Percentiles rank a stretch among this genome's conserved stretches.
Conservation (phyloP, 2,888 invertebrate species). For the Euplexia lucipara region DNA sequence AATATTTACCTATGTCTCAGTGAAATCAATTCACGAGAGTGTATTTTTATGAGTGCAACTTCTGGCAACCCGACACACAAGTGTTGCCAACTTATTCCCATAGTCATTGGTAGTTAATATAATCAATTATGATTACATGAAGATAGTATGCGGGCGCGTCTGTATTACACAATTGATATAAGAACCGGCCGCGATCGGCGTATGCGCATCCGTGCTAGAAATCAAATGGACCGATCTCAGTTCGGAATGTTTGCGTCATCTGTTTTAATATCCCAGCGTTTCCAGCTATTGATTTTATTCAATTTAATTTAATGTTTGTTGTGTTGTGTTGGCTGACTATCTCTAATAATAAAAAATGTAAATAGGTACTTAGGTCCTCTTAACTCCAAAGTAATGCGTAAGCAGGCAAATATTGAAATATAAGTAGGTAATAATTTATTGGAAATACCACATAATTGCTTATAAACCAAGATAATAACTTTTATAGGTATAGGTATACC, state of each 20-base stretch:
- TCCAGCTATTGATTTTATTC: constrained; percentile 34
- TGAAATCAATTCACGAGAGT: background rate
- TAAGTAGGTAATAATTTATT: background rate
- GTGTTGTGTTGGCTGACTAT: background rate
- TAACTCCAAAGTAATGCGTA: background rate
- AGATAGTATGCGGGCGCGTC: constrained; percentile 62
- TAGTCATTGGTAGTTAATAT: constrained; percentile 48
- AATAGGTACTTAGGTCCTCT: too few species aligned
- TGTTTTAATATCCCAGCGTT: constrained; percentile 37
- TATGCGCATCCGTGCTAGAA: constrained; percentile 77
- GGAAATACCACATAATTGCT: constrained; percentile 1
- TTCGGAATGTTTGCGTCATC: constrained; percentile 69
- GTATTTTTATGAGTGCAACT: background rate
- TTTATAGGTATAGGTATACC: constrained; percentile 21
- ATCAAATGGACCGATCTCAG: constrained; percentile 75
- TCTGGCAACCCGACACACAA: constrained; percentile 12
- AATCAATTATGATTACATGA: constrained; percentile 39
- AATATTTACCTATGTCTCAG: background rate
- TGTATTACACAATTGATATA: constrained; percentile 62
- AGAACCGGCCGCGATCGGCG: constrained; percentile 44
- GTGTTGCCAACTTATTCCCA: constrained; percentile 46
- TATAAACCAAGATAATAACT: constrained; percentile 2
- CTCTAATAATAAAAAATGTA: background rate
- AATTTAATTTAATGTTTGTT: constrained; percentile 2
- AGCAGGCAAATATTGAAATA: constrained; percentile 17